Evolutionary conservation across 2,797 vertebrate genomes (phyloP), one percentile per base, ranked within the genome.

Genomic region (Leontocebus nigricollis): DNA sequence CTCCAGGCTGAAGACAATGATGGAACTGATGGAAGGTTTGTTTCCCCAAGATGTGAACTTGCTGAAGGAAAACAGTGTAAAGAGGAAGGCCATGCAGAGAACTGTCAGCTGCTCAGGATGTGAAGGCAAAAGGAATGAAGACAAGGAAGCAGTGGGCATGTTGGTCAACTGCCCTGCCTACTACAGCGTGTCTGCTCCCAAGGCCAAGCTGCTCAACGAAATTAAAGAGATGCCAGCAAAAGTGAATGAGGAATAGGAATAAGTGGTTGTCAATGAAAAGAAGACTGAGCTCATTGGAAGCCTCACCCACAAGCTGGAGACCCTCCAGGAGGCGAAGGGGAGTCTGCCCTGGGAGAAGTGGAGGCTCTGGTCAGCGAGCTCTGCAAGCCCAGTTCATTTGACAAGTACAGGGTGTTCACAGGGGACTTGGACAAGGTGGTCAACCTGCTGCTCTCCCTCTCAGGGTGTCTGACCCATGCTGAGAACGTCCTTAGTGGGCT

Each of bases 391-490:
- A 99, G 99, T 0, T 99, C 99, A 98, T 99, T 98, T 96, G 99
- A 99, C 98, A 99, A 99, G 98, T 99, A 99, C 98, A 99, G 98
- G 98, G 99, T 99, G 99, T 99, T 99, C 98, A 99, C 99, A 0
- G 99, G 99, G 0, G 99, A 99, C 97, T 98, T 99, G 98, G 99
- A 99, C 98, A 99, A 99, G 98, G 99, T 99, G 19, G 99, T 99
- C n/a, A 99, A 99, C 98, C 99, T 99, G 98, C 98, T 99, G 98
- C 99, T 99, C n/a, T 99, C 99, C 8, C 99, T 99, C 97, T 99
- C 99, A 0, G 99, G 99, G 44, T 99, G 99, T 11, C 98, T 99
- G 98, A 99, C 99, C 11, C 99, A 99, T 0, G 99, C 99, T 55
- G 99, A 99, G 98, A 99, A 99, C 0, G 98, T 99, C 75, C 98